phyloP scores from a whole-genome alignment of 2,113 vertebrate species.

The Eclectus roratus region DNA sequence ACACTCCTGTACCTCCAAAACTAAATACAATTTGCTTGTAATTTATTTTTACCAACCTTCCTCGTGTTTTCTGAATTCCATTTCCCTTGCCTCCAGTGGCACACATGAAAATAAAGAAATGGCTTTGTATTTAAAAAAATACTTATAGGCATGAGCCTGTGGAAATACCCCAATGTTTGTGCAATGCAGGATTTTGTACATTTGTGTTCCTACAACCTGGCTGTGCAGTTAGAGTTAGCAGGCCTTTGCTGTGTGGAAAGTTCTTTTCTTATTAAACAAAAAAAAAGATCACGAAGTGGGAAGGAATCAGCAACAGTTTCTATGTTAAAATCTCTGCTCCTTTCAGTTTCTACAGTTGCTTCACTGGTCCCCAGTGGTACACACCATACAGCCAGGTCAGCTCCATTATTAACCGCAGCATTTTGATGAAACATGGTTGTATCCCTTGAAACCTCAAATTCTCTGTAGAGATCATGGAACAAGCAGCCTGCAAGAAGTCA shows the following conservation, averaged over 20 bases:
- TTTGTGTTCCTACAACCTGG: background rate
- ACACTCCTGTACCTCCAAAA: background rate
- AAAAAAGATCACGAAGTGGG: no score
- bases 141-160: background rate
- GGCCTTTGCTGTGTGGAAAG: background rate
- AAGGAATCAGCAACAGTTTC: background rate
- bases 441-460: background rate
- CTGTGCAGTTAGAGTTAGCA: background rate
- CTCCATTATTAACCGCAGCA: background rate
- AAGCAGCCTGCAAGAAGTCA: background rate
- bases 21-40: background rate
- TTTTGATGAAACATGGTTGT: background rate
- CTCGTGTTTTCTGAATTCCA: background rate
- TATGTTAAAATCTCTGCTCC: background rate
- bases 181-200: background rate
- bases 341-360: fast-evolving
- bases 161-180: background rate
- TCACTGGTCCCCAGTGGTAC: background rate
- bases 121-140: background rate
- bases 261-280: background rate
- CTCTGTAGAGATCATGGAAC: background rate
- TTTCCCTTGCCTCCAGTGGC: background rate
- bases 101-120: background rate
- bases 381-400: background rate
- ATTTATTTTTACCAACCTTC: background rate